phyloP scores from a whole-genome alignment of 2,888 invertebrate species.

The Xestobium rufovillosum region DNA sequence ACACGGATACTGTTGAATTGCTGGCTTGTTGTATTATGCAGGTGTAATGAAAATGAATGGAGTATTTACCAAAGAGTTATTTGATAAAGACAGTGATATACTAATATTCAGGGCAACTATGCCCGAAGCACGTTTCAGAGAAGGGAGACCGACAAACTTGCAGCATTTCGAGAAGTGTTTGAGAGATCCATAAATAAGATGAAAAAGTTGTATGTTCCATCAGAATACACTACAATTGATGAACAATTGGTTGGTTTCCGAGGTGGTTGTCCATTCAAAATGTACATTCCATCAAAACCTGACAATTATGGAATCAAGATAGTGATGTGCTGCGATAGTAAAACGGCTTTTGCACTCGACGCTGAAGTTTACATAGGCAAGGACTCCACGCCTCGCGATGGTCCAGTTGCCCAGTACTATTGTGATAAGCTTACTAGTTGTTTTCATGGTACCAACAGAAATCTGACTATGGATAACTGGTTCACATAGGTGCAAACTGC shows the following conservation, averaged over 20 bases:
- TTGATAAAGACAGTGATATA: constrained; percentile 11
- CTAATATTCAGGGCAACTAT: constrained; percentile 19
- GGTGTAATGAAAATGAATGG: constrained; percentile 11
- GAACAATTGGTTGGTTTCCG: constrained; percentile 19
- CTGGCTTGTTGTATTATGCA: constrained; percentile 4
- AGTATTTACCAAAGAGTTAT: constrained; percentile 16
- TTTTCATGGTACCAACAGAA: constrained; percentile 14
- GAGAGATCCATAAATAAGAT: constrained; percentile 7
- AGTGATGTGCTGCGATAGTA: constrained; percentile 12
- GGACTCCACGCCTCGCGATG: constrained; percentile 7
- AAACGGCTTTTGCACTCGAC: constrained; percentile 3
- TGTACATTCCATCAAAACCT: constrained; percentile 13
- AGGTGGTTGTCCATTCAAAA: constrained; percentile 15
- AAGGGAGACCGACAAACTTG: constrained; percentile 21
- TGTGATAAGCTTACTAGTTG: constrained; percentile 16
- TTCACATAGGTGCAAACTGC: constrained; percentile 8
- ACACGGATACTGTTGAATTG: constrained; percentile 7
- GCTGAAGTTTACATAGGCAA: constrained; percentile 9
- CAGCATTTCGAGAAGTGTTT: constrained; percentile 15
- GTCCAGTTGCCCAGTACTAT: constrained; percentile 16
- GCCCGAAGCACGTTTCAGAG: constrained; percentile 18
- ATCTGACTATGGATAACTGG: constrained; percentile 15
- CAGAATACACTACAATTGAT: constrained; percentile 12
- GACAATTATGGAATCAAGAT: constrained; percentile 18
- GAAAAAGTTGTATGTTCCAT: constrained; percentile 5